Conservation (phyloP, 2,888 invertebrate genomes). For the Copidosoma aretas region DNA sequence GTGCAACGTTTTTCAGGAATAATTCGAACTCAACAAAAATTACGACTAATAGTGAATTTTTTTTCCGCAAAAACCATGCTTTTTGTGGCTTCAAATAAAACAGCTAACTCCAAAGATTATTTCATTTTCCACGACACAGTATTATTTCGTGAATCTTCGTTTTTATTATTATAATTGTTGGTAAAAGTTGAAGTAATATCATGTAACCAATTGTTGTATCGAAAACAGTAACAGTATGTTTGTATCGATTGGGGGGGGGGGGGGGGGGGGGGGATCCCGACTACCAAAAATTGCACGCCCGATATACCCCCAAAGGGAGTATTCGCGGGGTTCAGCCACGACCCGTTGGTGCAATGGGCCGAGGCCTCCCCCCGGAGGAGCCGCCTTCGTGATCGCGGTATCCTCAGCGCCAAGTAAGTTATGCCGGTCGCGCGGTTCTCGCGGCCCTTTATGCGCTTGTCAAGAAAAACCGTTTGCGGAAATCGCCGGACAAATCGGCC, state of each 20-base stretch:
- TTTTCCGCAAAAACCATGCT: no score
- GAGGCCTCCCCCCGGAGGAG: slow-evolving; percentile 69
- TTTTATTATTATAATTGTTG: no score
- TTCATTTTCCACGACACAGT: no score
- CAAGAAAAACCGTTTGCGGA: no score
- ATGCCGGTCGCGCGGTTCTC: slow-evolving; percentile 40
- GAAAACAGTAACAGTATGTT: not conserved
- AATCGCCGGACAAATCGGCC: slow-evolving; percentile 1
- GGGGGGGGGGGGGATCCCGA: slow-evolving; percentile 70
- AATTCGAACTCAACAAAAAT: no score
- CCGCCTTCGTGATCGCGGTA: slow-evolving; percentile 75
- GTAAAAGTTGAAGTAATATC: no score
- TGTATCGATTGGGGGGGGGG: slow-evolving; percentile 62
- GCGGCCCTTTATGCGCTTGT: slow-evolving; percentile 29
- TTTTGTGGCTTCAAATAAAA: no score
- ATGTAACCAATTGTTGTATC: no score
- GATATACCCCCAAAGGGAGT: slow-evolving; percentile 68
- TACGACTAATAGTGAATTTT: no score
- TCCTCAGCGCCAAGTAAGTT: slow-evolving; percentile 79
- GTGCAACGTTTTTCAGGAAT: no score
- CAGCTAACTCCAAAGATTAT: no score
- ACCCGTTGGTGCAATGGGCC: slow-evolving; percentile 71
- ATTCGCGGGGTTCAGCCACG: slow-evolving; percentile 68
- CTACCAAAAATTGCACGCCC: slow-evolving; percentile 71
- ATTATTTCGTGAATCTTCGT: no score